Evolutionary conservation across 2,797 vertebrate genomes (phyloP).

Genomic region (Centroberyx gerrardi): DNA sequence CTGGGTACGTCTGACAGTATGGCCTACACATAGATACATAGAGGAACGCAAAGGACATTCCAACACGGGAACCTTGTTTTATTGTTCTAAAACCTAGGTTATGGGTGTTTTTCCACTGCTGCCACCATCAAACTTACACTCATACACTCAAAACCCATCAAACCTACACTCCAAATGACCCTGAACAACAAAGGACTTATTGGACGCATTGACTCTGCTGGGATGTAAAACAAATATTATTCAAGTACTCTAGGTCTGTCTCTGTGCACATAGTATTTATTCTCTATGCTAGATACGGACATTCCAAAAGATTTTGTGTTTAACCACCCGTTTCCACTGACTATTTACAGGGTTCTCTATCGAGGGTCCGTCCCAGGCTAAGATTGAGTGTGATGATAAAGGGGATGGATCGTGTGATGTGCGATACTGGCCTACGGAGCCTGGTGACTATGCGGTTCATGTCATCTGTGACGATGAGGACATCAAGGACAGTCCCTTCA

Average conservation of each 20-base stretch:
- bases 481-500: slow-evolving; percentile 95
- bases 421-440: slow-evolving; percentile 95
- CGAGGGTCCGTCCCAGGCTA: slow-evolving; percentile 95
- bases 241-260: too few relatives aligned
- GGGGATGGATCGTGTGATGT: slow-evolving; percentile 96
- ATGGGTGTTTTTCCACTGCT: too few relatives aligned
- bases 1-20: slow-evolving; percentile 84
- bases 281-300: neutral
- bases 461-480: slow-evolving; percentile 97
- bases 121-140: too few relatives aligned
- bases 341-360: slow-evolving; percentile 92
- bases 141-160: too few relatives aligned
- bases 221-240: too few relatives aligned
- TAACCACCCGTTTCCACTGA: neutral
- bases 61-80: too few relatives aligned
- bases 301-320: neutral
- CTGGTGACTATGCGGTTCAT: slow-evolving; percentile 95
- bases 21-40: neutral
- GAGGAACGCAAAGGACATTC: too few relatives aligned
- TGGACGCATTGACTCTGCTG: too few relatives aligned
- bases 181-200: too few relatives aligned
- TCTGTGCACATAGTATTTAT: too few relatives aligned
- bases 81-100: too few relatives aligned
- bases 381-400: slow-evolving; percentile 95
- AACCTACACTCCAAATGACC: too few relatives aligned